Conservation (phyloP, 2,113 vertebrate species). For the Pelodiscus sinensis region DNA sequence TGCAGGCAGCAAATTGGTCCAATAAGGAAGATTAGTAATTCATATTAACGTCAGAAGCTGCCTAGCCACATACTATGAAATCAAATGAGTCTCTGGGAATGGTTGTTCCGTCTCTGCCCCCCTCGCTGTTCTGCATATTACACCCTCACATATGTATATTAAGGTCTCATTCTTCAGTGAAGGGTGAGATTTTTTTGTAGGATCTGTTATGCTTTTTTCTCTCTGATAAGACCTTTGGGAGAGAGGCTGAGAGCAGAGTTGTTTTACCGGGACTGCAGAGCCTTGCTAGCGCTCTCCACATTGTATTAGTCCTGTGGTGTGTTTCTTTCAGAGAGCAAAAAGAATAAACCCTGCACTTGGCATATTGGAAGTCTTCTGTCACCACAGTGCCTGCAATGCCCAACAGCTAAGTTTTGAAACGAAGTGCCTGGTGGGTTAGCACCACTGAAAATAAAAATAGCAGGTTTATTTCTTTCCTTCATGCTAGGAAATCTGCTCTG, state of each 20-base stretch:
- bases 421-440: conserved; percentile 54
- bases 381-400: conserved; percentile 58
- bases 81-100: conserved; percentile 51
- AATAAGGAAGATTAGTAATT: conserved; percentile 21
- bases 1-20: background rate
- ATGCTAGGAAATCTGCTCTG: background rate
- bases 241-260: conserved; percentile 3
- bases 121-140: conserved; percentile 37
- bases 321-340: conserved; percentile 42
- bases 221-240: conserved; percentile 36
- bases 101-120: conserved; percentile 1
- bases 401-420: conserved; percentile 56
- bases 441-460: background rate
- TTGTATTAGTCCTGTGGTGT: conserved; percentile 19
- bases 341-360: conserved; percentile 57
- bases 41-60: conserved; percentile 24
- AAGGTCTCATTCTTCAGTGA: conserved; percentile 60
- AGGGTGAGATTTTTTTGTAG: conserved; percentile 38
- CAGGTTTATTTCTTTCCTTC: background rate
- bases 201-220: background rate
- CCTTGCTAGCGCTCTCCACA: background rate
- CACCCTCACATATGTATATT: conserved; percentile 28
- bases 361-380: conserved; percentile 54
- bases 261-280: conserved; percentile 9
- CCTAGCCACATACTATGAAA: conserved; percentile 24